A percentile compares a stretch with the other conserved stretches of the same genome.
These are phyloP conservation scores for Sminthurides aquaticus DNA, from an alignment of 2,888 invertebrate species.

Conservation along the genomic window DNA sequence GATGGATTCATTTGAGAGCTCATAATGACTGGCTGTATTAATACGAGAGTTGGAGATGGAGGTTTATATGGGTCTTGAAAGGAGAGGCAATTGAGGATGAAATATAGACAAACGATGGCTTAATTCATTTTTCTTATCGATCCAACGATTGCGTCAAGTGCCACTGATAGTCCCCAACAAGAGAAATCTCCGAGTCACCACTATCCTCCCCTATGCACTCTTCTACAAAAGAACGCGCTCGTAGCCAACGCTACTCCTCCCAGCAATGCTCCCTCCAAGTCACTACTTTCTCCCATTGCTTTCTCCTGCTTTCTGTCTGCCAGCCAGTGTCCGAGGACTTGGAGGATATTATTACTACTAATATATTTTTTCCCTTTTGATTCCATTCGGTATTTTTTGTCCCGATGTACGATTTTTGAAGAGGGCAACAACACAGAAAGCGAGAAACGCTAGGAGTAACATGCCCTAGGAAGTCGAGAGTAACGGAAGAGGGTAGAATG, in stretches of 20 bases:
- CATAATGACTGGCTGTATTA: slow-evolving; percentile 44
- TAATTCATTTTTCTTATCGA: slow-evolving; percentile 43
- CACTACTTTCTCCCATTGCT: not conserved
- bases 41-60: slow-evolving; percentile 31
- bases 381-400: too few species aligned
- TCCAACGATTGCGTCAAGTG: slow-evolving; percentile 27
- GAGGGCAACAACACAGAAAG: too few species aligned
- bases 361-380: not conserved
- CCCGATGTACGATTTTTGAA: too few species aligned
- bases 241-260: too few species aligned
- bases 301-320: slow-evolving; percentile 21
- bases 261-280: not conserved
- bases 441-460: too few species aligned
- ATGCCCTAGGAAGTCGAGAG: too few species aligned
- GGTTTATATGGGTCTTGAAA: slow-evolving; percentile 22
- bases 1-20: slow-evolving; percentile 45
- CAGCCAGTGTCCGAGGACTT: not conserved
- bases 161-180: slow-evolving; percentile 20
- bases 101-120: slow-evolving; percentile 44
- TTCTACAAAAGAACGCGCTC: too few species aligned
- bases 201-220: slow-evolving; percentile 16
- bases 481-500: too few species aligned
- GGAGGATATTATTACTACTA: not conserved
- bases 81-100: slow-evolving; percentile 42
- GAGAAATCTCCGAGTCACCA: slow-evolving; percentile 21